phyloP scores from a whole-genome alignment of 1,140 invertebrate genomes.

The Batillaria attramentaria region DNA sequence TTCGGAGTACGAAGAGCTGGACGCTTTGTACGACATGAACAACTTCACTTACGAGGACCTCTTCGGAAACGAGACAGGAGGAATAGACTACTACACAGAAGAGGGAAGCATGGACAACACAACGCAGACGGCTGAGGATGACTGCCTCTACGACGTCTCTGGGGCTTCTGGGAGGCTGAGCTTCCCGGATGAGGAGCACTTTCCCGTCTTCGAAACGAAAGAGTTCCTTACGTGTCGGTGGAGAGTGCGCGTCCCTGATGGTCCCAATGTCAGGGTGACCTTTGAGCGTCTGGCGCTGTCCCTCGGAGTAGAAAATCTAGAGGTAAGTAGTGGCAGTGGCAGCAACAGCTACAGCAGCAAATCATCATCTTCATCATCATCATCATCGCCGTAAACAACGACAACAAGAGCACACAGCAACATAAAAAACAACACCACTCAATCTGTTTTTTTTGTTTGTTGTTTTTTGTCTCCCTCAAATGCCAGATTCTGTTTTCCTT shows the following conservation, averaged over 20 bases:
- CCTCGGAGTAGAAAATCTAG: conserved; percentile 29
- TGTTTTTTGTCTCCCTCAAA: too few relatives aligned
- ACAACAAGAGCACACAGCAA: too few relatives aligned
- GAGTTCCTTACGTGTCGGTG: conserved; percentile 23
- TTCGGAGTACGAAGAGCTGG: too few relatives aligned
- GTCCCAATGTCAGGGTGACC: conserved; percentile 29
- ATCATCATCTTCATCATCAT: too few relatives aligned
- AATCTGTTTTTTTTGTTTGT: too few relatives aligned
- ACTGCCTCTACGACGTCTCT: conserved; percentile 31
- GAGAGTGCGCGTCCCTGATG: conserved; percentile 27
- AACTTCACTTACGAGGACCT: neutral
- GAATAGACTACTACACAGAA: neutral
- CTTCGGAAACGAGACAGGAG: neutral
- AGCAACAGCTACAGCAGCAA: too few relatives aligned
- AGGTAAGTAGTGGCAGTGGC: conserved; percentile 11
- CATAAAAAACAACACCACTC: too few relatives aligned
- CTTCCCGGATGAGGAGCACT: neutral
- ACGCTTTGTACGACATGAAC: neutral
- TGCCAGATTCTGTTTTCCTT: too few relatives aligned
- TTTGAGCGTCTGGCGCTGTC: conserved; percentile 31
- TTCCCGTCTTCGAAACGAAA: neutral
- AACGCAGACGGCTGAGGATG: neutral
- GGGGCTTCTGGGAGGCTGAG: conserved; percentile 7
- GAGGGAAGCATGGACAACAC: neutral
- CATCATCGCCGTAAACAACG: too few relatives aligned